Conservation (phyloP, 2,113 vertebrate genomes). For the Cettia cetti region DNA sequence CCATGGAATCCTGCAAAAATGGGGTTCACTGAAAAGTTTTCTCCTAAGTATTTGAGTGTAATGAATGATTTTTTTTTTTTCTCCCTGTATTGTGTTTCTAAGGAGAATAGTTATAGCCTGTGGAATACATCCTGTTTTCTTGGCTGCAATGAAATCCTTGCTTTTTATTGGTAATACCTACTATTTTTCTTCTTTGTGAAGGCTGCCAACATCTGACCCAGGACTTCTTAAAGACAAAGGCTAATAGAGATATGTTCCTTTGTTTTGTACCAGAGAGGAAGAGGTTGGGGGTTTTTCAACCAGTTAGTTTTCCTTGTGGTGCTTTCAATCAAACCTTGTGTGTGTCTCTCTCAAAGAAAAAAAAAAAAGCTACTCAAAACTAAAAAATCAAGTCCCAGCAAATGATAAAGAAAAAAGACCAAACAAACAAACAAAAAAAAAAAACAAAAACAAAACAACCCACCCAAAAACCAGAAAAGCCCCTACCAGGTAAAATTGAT, state of each 20-base stretch:
- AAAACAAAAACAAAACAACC: not conserved
- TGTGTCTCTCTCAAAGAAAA: not conserved
- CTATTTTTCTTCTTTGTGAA: slow-evolving; percentile 9
- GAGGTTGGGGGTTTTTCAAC: not conserved
- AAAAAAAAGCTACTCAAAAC: not conserved
- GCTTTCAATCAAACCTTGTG: not conserved
- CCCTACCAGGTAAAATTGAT: not conserved
- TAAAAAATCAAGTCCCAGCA: not conserved
- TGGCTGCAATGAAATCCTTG: not conserved
- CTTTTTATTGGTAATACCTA: not conserved
- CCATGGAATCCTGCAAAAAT: not conserved
- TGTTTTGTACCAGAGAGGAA: slow-evolving; percentile 35
- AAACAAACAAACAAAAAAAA: not conserved
- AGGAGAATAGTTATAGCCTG: not conserved
- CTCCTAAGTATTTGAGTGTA: not conserved
- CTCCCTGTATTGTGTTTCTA: not conserved
- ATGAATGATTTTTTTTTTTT: not conserved
- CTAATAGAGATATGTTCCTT: slow-evolving; percentile 21
- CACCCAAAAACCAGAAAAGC: no score
- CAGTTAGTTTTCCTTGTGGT: not conserved
- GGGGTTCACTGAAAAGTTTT: slow-evolving; percentile 6
- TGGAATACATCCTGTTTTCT: slow-evolving; percentile 42
- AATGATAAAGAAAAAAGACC: not conserved
- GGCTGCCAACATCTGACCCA: slow-evolving; percentile 4
- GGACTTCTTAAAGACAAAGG: slow-evolving; percentile 13